These are phyloP conservation scores for Crotalus horridus DNA, from an alignment of 2,113 vertebrate species.

Conservation along the genomic window DNA sequence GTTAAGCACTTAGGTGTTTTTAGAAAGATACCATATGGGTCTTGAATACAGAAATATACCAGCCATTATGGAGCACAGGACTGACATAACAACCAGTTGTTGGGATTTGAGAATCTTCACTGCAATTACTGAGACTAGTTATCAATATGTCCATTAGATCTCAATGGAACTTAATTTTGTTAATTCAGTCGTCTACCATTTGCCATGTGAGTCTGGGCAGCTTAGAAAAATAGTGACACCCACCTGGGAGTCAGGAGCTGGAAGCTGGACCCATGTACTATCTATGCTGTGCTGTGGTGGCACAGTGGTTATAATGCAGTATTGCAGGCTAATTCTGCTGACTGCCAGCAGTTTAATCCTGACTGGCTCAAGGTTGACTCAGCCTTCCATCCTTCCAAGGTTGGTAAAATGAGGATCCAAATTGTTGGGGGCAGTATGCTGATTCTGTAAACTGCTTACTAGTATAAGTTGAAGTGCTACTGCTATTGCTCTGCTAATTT, in stretches of 20 bases:
- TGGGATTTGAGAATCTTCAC: too few relatives aligned
- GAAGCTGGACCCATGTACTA: background rate
- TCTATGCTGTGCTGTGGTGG: background rate
- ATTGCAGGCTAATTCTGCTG: background rate
- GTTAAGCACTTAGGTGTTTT: slow-evolving; percentile 78
- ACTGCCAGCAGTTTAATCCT: background rate
- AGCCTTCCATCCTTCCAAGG: background rate
- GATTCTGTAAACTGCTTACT: background rate
- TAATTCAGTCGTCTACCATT: background rate
- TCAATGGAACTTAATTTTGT: background rate
- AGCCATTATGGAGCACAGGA: background rate
- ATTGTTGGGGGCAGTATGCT: background rate
- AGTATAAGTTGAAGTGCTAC: background rate
- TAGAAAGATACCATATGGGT: slow-evolving; percentile 71
- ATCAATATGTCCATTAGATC: background rate
- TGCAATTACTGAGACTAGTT: background rate
- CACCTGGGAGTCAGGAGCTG: background rate
- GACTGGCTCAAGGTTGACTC: background rate
- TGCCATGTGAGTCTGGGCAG: background rate
- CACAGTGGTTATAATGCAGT: background rate
- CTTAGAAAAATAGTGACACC: background rate
- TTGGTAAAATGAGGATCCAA: background rate
- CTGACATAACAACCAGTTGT: background rate
- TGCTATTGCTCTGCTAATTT: background rate
- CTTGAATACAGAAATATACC: slow-evolving; percentile 18